phyloP scores from a whole-genome alignment of 2,888 invertebrate species.

The Xestia c-nigrum region DNA sequence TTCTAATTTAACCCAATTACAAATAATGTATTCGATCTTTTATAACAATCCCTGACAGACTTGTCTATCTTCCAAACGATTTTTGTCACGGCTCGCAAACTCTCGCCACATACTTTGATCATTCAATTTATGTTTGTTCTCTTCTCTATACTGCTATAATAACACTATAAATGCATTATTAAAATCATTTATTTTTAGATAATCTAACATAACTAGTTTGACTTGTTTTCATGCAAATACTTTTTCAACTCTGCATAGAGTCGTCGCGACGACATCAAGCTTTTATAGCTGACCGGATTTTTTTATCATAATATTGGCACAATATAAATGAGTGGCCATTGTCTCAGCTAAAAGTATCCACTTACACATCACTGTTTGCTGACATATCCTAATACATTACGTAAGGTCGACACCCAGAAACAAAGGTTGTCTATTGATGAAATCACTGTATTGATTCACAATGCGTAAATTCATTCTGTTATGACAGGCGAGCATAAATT shows the following conservation, averaged over 20 bases:
- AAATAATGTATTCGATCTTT: constrained; percentile 16
- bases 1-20: background rate
- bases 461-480: constrained; percentile 90
- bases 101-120: background rate
- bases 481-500: constrained; percentile 90
- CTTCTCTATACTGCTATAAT: background rate
- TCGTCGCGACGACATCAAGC: constrained; percentile 33
- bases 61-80: background rate
- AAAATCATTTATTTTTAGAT: constrained; percentile 10
- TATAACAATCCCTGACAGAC: constrained; percentile 1
- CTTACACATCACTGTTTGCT: constrained; percentile 79
- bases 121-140: constrained; percentile 2
- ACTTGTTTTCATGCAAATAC: constrained; percentile 21
- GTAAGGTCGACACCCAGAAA: constrained; percentile 87
- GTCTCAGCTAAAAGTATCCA: constrained; percentile 81
- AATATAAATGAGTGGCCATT: constrained; percentile 80
- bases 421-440: constrained; percentile 86
- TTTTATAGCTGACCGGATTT: constrained; percentile 67
- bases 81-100: no score
- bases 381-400: constrained; percentile 85
- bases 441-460: constrained; percentile 89
- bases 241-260: constrained; percentile 18
- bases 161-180: constrained; percentile 20
- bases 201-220: constrained; percentile 8
- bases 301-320: constrained; percentile 74